Conservation (phyloP, 2,888 invertebrate genomes). For the Mesorhabditis belari region DNA sequence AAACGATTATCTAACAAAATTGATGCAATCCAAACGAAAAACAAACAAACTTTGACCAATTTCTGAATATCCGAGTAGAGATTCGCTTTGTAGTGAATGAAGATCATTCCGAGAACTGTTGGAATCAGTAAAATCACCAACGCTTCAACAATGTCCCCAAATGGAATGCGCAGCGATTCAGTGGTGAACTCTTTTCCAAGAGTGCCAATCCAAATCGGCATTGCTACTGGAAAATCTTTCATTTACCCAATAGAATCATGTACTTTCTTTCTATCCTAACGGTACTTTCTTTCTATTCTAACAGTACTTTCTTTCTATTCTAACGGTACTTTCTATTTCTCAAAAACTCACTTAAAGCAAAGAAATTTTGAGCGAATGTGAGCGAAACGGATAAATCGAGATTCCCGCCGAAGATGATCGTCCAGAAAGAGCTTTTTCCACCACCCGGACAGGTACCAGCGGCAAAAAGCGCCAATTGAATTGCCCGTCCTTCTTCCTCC, state of each 20-base stretch:
- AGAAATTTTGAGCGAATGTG: constrained; percentile 80
- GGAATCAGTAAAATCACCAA: constrained; percentile 72
- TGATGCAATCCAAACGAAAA: background rate
- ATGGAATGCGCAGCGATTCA: constrained; percentile 61
- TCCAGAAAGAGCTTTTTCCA: constrained; percentile 91
- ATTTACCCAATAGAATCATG: background rate
- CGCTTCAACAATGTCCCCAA: constrained; percentile 60
- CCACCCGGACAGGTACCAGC: constrained; percentile 61
- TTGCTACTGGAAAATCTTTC: constrained; percentile 65
- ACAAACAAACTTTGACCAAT: constrained; percentile 79
- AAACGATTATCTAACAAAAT: constrained; percentile 49
- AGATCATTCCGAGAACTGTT: constrained; percentile 59
- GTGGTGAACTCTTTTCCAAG: constrained; percentile 70
- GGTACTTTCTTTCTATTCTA: background rate
- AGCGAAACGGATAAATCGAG: constrained; percentile 83
- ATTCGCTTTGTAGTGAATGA: constrained; percentile 60
- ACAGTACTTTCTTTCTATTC: too few species aligned
- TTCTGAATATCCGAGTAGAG: constrained; percentile 68
- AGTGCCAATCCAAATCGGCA: constrained; percentile 84
- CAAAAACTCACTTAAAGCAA: constrained; percentile 73
- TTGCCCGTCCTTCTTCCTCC: constrained; percentile 9
- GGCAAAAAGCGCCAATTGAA: constrained; percentile 50
- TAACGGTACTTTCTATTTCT: too few species aligned
- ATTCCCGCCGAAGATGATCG: constrained; percentile 80
- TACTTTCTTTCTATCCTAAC: background rate